Conservation (phyloP, 2,113 vertebrate genomes). For the Tragelaphus strepsiceros region DNA sequence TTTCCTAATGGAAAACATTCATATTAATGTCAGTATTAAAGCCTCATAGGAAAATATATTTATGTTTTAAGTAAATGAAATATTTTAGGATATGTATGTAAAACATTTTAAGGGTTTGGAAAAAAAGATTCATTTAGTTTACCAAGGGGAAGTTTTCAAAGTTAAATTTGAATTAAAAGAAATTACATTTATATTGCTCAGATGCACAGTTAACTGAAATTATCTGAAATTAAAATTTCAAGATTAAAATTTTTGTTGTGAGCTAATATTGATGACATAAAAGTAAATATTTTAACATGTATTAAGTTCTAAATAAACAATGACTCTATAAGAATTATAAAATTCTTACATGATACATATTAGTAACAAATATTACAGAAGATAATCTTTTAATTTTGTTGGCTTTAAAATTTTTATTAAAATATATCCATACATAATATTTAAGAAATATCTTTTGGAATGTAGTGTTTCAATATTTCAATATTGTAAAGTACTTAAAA, state of each 20-base stretch:
- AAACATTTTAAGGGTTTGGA: background rate
- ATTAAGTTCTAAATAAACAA: no score
- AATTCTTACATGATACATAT: no score
- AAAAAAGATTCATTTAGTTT: conserved; percentile 31
- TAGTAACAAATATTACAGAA: no score
- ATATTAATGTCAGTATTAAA: conserved; percentile 53
- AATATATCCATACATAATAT: background rate
- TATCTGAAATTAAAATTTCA: background rate
- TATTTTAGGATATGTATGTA: conserved; percentile 40
- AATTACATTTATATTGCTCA: background rate
- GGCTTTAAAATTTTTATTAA: no score
- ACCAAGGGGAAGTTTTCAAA: background rate
- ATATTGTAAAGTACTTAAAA: background rate
- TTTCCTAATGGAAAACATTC: conserved; percentile 58
- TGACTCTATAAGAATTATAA: no score
- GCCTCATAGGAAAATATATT: conserved; percentile 57
- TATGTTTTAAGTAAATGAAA: conserved; percentile 41
- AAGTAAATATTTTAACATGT: background rate
- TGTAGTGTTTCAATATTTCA: background rate
- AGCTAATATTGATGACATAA: background rate
- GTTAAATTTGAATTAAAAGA: conserved; percentile 25
- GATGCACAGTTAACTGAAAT: background rate
- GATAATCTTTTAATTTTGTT: no score
- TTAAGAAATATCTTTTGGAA: background rate
- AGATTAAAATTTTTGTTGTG: background rate